phyloP scores from a whole-genome alignment of 2,888 invertebrate genomes.

The Entomobrya multifasciata region DNA sequence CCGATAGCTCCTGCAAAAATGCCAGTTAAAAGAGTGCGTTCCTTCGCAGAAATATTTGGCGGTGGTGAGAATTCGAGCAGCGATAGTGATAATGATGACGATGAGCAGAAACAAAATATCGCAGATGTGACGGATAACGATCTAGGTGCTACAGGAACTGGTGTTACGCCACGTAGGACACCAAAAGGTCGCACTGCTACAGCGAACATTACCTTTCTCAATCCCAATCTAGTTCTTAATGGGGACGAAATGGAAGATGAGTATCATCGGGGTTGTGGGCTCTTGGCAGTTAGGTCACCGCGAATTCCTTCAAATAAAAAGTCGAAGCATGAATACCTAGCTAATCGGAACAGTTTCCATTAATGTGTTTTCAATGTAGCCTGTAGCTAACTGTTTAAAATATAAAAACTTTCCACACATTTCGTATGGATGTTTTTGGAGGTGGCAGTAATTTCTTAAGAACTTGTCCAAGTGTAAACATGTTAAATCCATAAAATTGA shows the following conservation, averaged over 20 bases:
- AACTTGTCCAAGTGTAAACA: too few species aligned
- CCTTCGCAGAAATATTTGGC: constrained; percentile 20
- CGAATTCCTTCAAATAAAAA: neutral
- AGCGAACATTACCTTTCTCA: too few species aligned
- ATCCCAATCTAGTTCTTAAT: neutral
- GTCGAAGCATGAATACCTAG: constrained; percentile 16
- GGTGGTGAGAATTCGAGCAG: neutral
- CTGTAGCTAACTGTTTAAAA: neutral
- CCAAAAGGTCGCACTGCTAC: neutral
- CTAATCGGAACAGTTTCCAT: constrained; percentile 24
- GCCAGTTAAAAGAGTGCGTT: constrained; percentile 2
- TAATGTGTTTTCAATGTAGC: neutral
- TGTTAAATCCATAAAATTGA: too few species aligned
- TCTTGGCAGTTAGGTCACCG: constrained; percentile 3
- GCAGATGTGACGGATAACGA: neutral
- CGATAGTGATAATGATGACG: neutral
- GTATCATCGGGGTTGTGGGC: constrained; percentile 14
- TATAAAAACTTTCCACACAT: neutral
- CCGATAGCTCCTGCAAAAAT: neutral
- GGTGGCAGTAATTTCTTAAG: too few species aligned
- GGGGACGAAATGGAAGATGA: neutral
- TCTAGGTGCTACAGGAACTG: neutral
- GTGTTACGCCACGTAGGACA: neutral
- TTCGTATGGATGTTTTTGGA: too few species aligned
- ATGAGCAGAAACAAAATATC: neutral